Evolutionary conservation across 1,140 invertebrate genomes (phyloP), one percentile per base, ranked within the genome.

Genomic region (Drosophila insularis): DNA sequence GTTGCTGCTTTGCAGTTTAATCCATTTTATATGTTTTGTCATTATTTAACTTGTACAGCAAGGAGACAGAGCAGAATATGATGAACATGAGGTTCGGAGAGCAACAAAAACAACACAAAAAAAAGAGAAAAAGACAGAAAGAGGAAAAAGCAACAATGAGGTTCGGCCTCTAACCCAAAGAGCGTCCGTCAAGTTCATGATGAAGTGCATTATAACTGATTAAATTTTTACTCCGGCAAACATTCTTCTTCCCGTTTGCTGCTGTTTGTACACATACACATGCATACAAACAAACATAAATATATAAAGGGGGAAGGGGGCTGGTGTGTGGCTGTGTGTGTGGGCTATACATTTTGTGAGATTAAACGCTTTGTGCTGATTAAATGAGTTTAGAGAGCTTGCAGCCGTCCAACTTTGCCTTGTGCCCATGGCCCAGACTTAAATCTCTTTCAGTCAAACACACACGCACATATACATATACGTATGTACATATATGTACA

Each of bases 321-420:
- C 27, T 27, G 27, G 40, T 40, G 40, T 27, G 14, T 27, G 10
- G 32, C 32, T 63, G 67, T 68, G 40, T 56, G 68, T 77, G 63
- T 66, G 46, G 66, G 54, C 53, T 67, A 68, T 56, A 74, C 73
- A 68, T 81, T 87, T 87, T 66, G 58, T 63, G 43, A 70, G 76
- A 86, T 86, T 87, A 82, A 87, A 82, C 67, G 82, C 71, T 82
- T 87, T 79, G 71, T 73, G 69, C 63, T 81, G 75, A 79, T 87
- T 81, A 81, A 86, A 86, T 86, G 82, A 73, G 74, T 87, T 87
- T 67, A 77, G 59, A 75, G 68, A 71, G 53, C 71, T 77, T 73
- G 58, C 69, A 73, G 43, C 13, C 8, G 21, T 19, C 54, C 64
- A 72, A 73, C 78, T 69, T 58, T 58, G 70, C 54, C 40, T 23